A percentile compares a stretch with the other conserved stretches of the same genome.
These are phyloP conservation scores for Trichacis sp. DNA, from an alignment of 2,888 invertebrate genomes.

Conservation along the genomic window DNA sequence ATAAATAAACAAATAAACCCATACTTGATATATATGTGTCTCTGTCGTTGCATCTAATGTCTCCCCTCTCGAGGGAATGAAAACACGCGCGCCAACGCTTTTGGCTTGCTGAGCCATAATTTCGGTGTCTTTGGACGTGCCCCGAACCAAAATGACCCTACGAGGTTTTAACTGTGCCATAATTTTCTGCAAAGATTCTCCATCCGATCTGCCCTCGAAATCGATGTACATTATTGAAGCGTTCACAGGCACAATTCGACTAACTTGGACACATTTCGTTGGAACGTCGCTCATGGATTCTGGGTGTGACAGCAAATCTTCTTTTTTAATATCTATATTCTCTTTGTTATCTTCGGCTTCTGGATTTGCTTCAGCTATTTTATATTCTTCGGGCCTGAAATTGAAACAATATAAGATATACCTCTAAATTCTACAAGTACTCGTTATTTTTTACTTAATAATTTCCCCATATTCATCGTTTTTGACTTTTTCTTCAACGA, in stretches of 20 bases:
- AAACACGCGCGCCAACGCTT: conserved; percentile 80
- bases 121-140: conserved; percentile 77
- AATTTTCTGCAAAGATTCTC: conserved; percentile 82
- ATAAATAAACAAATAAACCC: too few species aligned
- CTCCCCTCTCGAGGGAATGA: conserved; percentile 86
- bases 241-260: conserved; percentile 81
- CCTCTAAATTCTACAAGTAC: too few species aligned
- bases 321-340: conserved; percentile 75
- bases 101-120: conserved; percentile 78
- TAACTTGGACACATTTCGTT: conserved; percentile 86
- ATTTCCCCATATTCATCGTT: conserved; percentile 97
- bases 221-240: conserved; percentile 95
- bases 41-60: conserved; percentile 96
- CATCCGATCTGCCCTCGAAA: conserved; percentile 94
- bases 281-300: conserved; percentile 80
- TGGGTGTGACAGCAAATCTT: conserved; percentile 71
- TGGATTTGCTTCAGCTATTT: conserved; percentile 79
- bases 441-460: conserved; percentile 81
- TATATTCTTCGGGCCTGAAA: conserved; percentile 87
- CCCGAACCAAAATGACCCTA: conserved; percentile 80
- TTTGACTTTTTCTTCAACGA: conserved; percentile 90
- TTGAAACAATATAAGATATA: neutral
- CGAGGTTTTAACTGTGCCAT: conserved; percentile 76
- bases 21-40: conserved; percentile 95
- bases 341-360: conserved; percentile 80